Base-by-base conservation (phyloP, 2,888 invertebrate species). In the Fabriciana adippe region DNA sequence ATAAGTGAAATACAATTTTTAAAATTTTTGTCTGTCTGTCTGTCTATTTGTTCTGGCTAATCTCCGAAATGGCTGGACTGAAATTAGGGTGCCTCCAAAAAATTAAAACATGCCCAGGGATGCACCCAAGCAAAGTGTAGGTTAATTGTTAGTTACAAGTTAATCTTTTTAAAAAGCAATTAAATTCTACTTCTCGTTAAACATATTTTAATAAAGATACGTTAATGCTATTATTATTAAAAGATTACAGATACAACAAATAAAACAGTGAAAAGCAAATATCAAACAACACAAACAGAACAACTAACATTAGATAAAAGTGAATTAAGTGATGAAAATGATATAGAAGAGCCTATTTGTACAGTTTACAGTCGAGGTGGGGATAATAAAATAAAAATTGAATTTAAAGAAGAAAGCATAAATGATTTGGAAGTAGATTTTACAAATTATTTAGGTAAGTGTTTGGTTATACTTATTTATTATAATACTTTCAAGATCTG, bases 331-430 rank as follows among this genome's bases (percentile, higher is more conserved):
- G 68, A 59, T 21, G 48, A 68, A n/a, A 48, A 31, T 6, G 56
- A 53, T 2, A 45, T 16, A 0, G 79, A 79, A 8, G 79, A 78
- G 54, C 62, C 74, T 3, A 73, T 69, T 48, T 67, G 67, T 2
- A 67, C 79, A 0, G 41, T 80, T 4, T 73, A 71, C 18, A 72
- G 73, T n/a, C 68, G 67, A 31, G 68, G 67, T 8, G 70, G 64
- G 11, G 67, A 76, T 55, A 51, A 77, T 2, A 71, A 75, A 21
- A 72, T 89, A 0, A 89, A 89, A 68, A 11, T 78, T 1, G 89
- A 90, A 68, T 70, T 82, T 55, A 85, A 89, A 11, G 89, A 89
- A 55, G 76, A 78, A 5, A 62, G 64, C 16, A 63, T 72, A 0
- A 78, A 81, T 0, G 72, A 76, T 67, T 71, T 78, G 5, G 82